Conservation (phyloP, 1,140 invertebrate species). For the Drosophila mayri region DNA sequence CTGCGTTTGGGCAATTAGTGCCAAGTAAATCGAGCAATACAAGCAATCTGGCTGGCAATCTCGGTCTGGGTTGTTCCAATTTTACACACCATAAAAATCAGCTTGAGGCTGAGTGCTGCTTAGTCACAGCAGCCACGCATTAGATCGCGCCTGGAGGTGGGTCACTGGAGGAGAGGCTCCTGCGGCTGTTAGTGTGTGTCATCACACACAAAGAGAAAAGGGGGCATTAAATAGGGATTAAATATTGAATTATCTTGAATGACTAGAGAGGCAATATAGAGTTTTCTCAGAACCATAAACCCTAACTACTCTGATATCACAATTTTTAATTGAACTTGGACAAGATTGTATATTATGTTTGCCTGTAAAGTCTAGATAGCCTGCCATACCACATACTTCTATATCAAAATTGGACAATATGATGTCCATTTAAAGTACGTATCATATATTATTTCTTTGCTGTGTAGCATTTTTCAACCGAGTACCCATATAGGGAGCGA, state of each 20-base stretch:
- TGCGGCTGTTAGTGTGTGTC: conserved; percentile 2
- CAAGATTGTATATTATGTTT: not conserved
- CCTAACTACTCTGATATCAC: not conserved
- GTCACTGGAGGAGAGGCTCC: conserved; percentile 1
- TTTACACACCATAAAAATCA: conserved; percentile 46
- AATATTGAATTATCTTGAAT: too few species aligned
- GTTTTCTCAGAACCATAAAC: not conserved
- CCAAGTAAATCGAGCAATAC: conserved; percentile 29
- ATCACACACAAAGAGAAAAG: not conserved
- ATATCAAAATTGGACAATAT: not conserved
- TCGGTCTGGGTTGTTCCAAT: conserved; percentile 40
- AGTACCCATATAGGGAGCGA: conserved; percentile 13
- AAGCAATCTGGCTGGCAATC: conserved; percentile 13
- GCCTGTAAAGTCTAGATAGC: not conserved
- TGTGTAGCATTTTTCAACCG: not conserved
- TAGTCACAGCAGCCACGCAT: conserved; percentile 34
- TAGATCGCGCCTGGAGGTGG: conserved; percentile 17
- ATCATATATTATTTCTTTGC: conserved; percentile 2
- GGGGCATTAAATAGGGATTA: not conserved
- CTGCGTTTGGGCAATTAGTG: conserved; percentile 38
- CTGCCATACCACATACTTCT: not conserved
- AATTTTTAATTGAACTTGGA: not conserved
- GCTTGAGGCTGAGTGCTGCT: conserved; percentile 6
- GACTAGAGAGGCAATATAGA: not conserved
- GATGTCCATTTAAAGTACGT: not conserved